Evolutionary conservation across 1,140 invertebrate genomes (phyloP).

Genomic region (Planococcus citri): DNA sequence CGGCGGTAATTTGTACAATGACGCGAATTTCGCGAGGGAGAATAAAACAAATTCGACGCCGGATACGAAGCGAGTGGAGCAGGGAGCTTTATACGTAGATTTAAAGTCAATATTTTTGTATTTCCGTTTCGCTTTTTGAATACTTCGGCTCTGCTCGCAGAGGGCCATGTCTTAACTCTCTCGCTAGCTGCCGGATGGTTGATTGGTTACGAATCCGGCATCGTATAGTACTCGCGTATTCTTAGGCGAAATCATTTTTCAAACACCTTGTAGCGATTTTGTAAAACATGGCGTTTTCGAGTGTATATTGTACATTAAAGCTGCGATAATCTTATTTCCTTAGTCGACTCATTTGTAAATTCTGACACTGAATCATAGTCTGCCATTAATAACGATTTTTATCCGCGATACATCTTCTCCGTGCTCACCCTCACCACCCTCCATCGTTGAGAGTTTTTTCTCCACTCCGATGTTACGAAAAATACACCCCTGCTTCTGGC

Average conservation of each 20-base stretch:
- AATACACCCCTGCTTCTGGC: no score
- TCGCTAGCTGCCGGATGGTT: no score
- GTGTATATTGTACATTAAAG: neutral
- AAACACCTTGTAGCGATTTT: neutral
- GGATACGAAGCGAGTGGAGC: no score
- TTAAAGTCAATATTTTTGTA: no score
- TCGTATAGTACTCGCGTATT: neutral
- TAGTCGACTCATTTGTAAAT: constrained; percentile 7
- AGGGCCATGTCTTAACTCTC: no score
- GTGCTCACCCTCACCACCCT: neutral
- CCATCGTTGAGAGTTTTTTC: neutral
- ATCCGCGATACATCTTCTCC: neutral
- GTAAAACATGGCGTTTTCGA: neutral
- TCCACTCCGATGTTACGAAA: no score
- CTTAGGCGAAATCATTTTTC: neutral
- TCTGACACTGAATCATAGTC: constrained; percentile 6
- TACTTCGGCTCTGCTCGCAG: no score
- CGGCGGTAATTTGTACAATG: no score
- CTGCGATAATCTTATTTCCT: constrained; percentile 3
- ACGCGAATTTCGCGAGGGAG: no score
- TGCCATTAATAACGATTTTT: neutral
- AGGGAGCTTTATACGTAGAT: no score
- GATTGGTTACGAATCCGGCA: neutral
- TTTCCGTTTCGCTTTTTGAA: no score
- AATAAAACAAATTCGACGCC: no score